A percentile compares a stretch with the other conserved stretches of the same genome.
phyloP scores from a whole-genome alignment of 1,140 invertebrate genomes.

The Amphibalanus amphitrite region DNA sequence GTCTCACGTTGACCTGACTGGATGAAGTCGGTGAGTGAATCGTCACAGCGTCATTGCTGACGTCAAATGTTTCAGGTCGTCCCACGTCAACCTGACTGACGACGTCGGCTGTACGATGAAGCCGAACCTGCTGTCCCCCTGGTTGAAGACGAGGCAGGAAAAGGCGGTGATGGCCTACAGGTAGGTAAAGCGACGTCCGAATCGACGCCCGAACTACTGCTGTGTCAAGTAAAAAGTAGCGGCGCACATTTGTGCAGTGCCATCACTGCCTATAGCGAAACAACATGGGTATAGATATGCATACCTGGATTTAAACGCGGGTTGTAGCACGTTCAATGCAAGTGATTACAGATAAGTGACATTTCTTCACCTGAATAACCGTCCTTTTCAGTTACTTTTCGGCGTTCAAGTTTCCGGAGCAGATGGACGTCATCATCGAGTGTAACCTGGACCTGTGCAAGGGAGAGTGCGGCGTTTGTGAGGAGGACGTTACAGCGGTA shows the following conservation, averaged over 20 bases:
- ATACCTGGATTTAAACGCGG: no score
- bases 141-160: slow-evolving; percentile 51
- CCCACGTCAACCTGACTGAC: slow-evolving; percentile 46
- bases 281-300: no score
- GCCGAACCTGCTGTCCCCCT: slow-evolving; percentile 58
- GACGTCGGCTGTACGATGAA: slow-evolving; percentile 56
- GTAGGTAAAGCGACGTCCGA: no score
- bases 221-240: no score
- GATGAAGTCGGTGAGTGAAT: no score
- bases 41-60: not conserved
- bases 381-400: slow-evolving; percentile 20
- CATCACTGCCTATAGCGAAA: no score
- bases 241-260: no score
- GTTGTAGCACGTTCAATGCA: no score
- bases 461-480: slow-evolving; percentile 19
- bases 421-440: slow-evolving; percentile 62
- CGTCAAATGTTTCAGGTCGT: not conserved
- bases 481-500: not conserved
- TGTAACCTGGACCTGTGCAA: slow-evolving; percentile 70
- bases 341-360: no score
- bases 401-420: slow-evolving; percentile 71
- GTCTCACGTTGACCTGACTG: no score
- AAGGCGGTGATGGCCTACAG: not conserved
- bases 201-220: no score
- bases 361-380: no score